Evolutionary conservation across 2,797 vertebrate genomes (phyloP), one percentile per base, ranked within the genome.

Genomic region (Huso huso): DNA sequence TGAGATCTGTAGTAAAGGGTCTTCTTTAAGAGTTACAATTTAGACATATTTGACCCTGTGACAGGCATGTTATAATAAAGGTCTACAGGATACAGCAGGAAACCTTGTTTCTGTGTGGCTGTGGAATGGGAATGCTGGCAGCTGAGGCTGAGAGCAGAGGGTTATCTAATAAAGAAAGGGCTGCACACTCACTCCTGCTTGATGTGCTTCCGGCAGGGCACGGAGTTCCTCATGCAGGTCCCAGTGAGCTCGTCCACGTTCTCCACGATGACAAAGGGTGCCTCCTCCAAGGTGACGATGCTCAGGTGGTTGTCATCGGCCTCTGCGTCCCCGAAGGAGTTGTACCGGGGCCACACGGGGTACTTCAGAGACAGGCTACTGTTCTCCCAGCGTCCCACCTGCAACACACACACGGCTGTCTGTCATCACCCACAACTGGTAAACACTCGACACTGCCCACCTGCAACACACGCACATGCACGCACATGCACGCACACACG

Each of bases 381-480:
- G 78, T 98, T 98, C 78, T 99, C 96, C 93, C 95, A 92, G 75
- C 90, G 95, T 8, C 95, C 96, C 85, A 97, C 97, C 96, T 99
- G 87, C 13, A 76, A 23, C 66, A 51, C 66, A 72, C 69, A 65
- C 69, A 72, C 59, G 11, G n/a, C 10, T 59, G 55, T 64, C 58
- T 69, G 57, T 64, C 48, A 61, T 18, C 66, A 58, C 63, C 63
- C 59, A 63, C 66, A 62, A 53, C 53, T 61, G 62, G 68, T 65
- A 49, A 62, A 70, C 23, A 37, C 23, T 37, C 23, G 4, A 37
- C 23, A 37, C 23, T 3, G 23, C 23, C 23, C 23, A 37, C 23
- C 23, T 37, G 23, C 23, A 37, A 37, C 23, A 37, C 23, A 37
- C 23, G 23, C 23, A 37, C 4, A 4, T 37, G 4, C 23, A 4